Percentiles rank a stretch among this genome's conserved stretches.
Conservation (phyloP, 1,140 invertebrate species). For the Battus philenor region DNA sequence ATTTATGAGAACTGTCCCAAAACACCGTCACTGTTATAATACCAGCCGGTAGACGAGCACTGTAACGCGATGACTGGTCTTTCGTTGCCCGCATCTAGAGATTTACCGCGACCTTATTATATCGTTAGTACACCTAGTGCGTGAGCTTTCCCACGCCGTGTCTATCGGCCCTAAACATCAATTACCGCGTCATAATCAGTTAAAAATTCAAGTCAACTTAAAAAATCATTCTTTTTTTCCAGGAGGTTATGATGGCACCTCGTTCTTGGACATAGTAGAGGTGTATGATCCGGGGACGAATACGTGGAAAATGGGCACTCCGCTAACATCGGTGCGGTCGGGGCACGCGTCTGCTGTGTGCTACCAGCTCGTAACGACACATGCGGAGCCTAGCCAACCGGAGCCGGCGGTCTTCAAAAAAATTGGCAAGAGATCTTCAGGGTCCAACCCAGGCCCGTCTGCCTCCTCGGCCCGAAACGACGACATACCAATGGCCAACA, state of each 20-base stretch:
- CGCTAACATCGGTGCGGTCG: slow-evolving; percentile 90
- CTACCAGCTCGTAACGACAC: slow-evolving; percentile 81
- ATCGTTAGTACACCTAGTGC: too few species aligned
- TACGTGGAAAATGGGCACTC: slow-evolving; percentile 84
- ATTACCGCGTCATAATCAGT: background rate
- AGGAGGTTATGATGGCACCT: slow-evolving; percentile 92
- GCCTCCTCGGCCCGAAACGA: slow-evolving; percentile 10
- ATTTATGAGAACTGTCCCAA: too few species aligned
- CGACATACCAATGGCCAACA: slow-evolving; percentile 44
- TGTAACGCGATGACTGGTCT: too few species aligned
- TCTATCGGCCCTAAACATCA: too few species aligned
- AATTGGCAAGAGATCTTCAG: slow-evolving; percentile 15
- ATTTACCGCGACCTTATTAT: too few species aligned
- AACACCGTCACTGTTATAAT: too few species aligned
- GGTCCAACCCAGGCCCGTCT: slow-evolving; percentile 15
- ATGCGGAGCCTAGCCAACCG: slow-evolving; percentile 24
- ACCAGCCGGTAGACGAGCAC: too few species aligned
- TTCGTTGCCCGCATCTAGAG: too few species aligned
- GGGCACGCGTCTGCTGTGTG: slow-evolving; percentile 93
- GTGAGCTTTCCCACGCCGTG: too few species aligned
- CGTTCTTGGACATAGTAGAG: slow-evolving; percentile 89
- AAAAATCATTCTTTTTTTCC: slow-evolving; percentile 24
- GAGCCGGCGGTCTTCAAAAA: slow-evolving; percentile 25
- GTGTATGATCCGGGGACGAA: slow-evolving; percentile 88
- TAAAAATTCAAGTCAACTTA: background rate